phyloP scores from a whole-genome alignment of 2,113 vertebrate genomes.

The Semnornis frantzii region DNA sequence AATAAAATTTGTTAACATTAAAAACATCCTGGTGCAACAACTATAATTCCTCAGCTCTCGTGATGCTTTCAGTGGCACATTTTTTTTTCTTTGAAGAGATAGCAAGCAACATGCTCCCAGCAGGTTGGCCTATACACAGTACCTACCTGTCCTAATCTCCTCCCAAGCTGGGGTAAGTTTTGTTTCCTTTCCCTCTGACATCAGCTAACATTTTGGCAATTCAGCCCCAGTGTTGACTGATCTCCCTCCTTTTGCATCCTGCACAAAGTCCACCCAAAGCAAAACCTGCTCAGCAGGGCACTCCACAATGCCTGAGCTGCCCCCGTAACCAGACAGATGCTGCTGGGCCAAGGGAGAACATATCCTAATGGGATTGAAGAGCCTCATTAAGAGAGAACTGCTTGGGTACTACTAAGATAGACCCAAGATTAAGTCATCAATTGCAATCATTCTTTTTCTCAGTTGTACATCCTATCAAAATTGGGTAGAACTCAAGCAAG shows the following conservation, averaged over 20 bases:
- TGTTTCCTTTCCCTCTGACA: background rate
- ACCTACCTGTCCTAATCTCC: background rate
- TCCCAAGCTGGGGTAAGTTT: background rate
- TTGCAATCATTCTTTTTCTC: background rate
- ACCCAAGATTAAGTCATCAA: background rate
- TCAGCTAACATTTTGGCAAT: background rate
- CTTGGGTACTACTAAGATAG: background rate
- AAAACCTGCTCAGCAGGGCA: background rate
- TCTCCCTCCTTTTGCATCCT: background rate
- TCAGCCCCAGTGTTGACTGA: accelerated
- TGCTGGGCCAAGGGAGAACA: background rate
- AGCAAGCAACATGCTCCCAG: background rate
- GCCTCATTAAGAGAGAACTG: background rate
- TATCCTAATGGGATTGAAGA: background rate
- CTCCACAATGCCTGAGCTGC: background rate
- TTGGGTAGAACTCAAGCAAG: background rate
- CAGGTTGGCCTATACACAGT: background rate
- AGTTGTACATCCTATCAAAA: background rate
- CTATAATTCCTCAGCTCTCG: background rate
- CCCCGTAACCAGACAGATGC: background rate
- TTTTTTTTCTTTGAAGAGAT: background rate
- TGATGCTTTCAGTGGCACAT: background rate
- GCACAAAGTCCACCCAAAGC: background rate
- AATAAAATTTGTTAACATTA: background rate
- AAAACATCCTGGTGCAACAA: background rate